Conservation (phyloP, 1,140 invertebrate genomes). For the Meloidogyne floridensis region DNA sequence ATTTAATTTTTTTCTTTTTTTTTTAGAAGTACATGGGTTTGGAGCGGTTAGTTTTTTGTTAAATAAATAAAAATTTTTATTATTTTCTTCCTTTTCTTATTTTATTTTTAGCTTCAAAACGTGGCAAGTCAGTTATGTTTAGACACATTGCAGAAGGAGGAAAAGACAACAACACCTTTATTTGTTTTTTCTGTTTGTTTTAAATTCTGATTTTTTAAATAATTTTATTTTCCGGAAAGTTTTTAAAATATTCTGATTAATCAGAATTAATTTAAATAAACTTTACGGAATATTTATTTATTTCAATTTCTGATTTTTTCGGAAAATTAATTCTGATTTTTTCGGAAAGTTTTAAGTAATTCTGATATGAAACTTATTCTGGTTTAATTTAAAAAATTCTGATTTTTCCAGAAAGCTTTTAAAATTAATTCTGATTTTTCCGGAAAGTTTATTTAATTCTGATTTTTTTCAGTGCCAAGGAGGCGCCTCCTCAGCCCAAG, state of each 20-base stretch:
- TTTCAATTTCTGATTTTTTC: background rate
- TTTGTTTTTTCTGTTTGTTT: conserved; percentile 36
- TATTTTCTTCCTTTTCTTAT: background rate
- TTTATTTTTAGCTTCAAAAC: conserved; percentile 47
- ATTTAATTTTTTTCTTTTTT: background rate
- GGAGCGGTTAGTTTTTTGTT: conserved; percentile 73
- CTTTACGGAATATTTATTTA: background rate
- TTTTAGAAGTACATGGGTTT: conserved; percentile 74
- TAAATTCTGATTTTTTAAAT: no score
- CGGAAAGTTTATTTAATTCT: background rate
- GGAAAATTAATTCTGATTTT: background rate
- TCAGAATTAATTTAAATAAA: background rate
- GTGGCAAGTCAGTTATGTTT: conserved; percentile 53
- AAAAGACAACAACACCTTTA: conserved; percentile 52
- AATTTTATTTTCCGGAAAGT: no score
- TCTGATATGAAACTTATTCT: background rate
- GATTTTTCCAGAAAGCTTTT: no score
- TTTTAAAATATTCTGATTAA: no score
- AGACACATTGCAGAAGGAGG: conserved; percentile 63
- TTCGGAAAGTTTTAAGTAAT: background rate
- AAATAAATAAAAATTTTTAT: background rate
- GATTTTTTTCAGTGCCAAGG: conserved; percentile 51
- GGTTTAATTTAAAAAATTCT: background rate
- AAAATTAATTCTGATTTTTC: background rate
- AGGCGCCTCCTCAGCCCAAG: conserved; percentile 59